Conservation (phyloP, 2,888 invertebrate genomes). For the Embidobia sp. region DNA sequence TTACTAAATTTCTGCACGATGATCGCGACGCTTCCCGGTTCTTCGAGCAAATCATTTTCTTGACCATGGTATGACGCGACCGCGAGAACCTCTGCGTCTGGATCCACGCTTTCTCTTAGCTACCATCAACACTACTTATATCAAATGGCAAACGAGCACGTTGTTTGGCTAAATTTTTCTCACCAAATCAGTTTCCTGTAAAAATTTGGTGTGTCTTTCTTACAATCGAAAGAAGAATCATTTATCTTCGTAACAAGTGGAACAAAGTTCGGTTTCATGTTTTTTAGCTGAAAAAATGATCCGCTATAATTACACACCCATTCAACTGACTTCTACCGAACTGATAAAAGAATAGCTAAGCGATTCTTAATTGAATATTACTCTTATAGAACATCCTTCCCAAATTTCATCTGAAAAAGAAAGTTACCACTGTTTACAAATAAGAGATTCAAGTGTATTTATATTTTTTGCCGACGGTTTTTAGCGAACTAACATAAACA, state of each 20-base stretch:
- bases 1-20: background rate
- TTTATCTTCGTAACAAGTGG: constrained; percentile 33
- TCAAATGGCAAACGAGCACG: constrained; percentile 38
- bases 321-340: too few relatives aligned
- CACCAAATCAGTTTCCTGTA: constrained; percentile 25
- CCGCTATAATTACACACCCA: too few relatives aligned
- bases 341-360: too few relatives aligned
- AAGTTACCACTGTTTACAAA: too few relatives aligned
- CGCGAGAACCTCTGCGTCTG: constrained; percentile 42
- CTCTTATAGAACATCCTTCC: too few relatives aligned
- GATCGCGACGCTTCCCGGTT: constrained; percentile 30
- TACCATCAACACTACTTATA: constrained; percentile 51
- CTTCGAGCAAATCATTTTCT: constrained; percentile 45
- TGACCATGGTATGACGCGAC: constrained; percentile 44
- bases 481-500: too few relatives aligned
- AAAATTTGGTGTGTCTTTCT: constrained; percentile 29
- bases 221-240: constrained; percentile 4
- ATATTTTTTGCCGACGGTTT: too few relatives aligned
- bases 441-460: too few relatives aligned
- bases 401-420: too few relatives aligned
- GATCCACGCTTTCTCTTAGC: constrained; percentile 59
- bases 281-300: too few relatives aligned
- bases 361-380: too few relatives aligned
- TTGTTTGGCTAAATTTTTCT: constrained; percentile 46
- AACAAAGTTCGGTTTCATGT: constrained; percentile 22